Conservation (phyloP, 2,797 vertebrate species). For the Ibycter americanus region DNA sequence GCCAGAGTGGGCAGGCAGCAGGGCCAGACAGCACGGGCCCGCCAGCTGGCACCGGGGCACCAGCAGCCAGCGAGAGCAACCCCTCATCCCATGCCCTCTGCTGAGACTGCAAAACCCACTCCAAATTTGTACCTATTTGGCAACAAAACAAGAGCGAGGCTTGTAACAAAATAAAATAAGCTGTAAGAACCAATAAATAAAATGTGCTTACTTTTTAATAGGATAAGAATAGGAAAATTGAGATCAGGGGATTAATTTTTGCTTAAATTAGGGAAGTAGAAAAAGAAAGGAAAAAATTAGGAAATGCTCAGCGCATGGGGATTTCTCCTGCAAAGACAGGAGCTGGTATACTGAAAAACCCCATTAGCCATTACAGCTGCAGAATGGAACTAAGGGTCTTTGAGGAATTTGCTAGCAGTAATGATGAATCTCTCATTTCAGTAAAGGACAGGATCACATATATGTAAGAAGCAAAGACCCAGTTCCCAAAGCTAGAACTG, state of each 20-base stretch:
- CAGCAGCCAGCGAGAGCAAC: not conserved
- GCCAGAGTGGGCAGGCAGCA: not conserved
- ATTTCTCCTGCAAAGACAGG: not conserved
- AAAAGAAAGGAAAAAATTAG: not conserved
- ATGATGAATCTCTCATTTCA: not conserved
- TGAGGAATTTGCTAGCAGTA: not conserved
- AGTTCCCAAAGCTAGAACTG: not conserved
- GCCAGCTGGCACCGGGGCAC: not conserved
- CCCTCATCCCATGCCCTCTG: slow-evolving; percentile 63
- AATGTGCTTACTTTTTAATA: not conserved
- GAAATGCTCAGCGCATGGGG: not conserved
- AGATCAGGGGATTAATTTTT: not conserved
- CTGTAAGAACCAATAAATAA: not conserved
- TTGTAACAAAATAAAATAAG: not conserved
- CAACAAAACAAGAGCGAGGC: not conserved
- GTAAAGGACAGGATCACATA: not conserved
- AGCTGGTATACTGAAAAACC: not conserved
- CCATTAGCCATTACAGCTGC: not conserved
- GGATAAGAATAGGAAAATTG: not conserved
- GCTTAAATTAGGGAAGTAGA: not conserved
- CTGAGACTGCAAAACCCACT: slow-evolving; percentile 30
- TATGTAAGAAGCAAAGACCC: not conserved
- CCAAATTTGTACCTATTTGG: slow-evolving; percentile 21
- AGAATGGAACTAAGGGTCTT: not conserved
- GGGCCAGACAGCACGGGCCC: slow-evolving; percentile 17